Conservation (phyloP, 2,113 vertebrate species). For the Burhinus bistriatus region DNA sequence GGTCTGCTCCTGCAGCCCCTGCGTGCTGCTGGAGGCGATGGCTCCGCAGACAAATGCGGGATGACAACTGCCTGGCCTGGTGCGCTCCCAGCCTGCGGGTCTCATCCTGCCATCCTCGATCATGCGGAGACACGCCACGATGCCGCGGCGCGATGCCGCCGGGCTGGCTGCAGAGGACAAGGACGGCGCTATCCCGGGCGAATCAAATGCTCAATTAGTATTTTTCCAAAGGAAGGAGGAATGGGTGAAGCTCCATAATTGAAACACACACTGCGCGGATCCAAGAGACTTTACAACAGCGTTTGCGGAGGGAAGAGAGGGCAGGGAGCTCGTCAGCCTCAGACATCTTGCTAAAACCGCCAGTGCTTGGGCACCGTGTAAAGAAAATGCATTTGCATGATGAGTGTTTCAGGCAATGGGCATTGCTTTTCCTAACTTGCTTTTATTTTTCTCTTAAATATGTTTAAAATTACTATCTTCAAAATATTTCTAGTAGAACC, state of each 20-base stretch:
- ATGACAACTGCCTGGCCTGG: neutral
- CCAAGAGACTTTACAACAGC: fast-evolving
- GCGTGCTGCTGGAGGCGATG: neutral
- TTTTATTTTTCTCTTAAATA: neutral
- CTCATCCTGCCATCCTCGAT: neutral
- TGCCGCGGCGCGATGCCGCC: fast-evolving
- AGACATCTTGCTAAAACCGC: fast-evolving
- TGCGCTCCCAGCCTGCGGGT: neutral
- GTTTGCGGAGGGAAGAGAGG: neutral
- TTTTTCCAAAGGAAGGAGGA: neutral
- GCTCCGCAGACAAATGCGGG: neutral
- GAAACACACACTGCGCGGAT: fast-evolving
- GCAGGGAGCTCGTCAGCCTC: neutral
- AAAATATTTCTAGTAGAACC: neutral
- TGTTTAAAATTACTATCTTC: neutral
- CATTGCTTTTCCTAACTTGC: neutral
- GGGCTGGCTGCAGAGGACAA: neutral
- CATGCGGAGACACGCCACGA: neutral
- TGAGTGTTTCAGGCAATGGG: neutral
- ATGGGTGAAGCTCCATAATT: fast-evolving
- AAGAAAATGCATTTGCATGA: neutral
- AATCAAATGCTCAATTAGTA: fast-evolving
- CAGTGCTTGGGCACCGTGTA: fast-evolving
- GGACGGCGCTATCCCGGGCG: fast-evolving
- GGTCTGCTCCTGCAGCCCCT: neutral